Evolutionary conservation across 2,113 vertebrate genomes (phyloP).

Genomic region (Seriola dumerili): DNA sequence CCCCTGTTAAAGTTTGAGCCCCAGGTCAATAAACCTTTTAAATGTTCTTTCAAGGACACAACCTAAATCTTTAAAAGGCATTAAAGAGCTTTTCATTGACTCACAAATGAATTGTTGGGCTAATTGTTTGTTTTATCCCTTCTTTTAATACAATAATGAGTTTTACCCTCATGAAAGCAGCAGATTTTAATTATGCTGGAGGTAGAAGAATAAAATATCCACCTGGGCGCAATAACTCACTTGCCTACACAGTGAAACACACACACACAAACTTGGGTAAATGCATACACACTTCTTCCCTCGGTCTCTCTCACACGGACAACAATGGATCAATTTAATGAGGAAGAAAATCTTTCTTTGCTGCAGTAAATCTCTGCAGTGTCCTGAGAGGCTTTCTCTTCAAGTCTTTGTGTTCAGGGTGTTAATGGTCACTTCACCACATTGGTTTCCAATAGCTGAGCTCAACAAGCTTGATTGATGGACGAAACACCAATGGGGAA

Average conservation of each 20-base stretch:
- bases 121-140: slow-evolving; percentile 45
- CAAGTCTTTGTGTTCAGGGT: slow-evolving; percentile 5
- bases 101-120: slow-evolving; percentile 30
- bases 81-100: slow-evolving; percentile 36
- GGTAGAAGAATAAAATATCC: slow-evolving; percentile 35
- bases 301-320: neutral
- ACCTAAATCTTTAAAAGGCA: slow-evolving; percentile 7
- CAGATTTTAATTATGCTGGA: slow-evolving; percentile 49
- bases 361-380: slow-evolving; percentile 9
- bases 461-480: neutral
- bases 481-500: neutral
- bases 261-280: neutral
- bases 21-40: slow-evolving; percentile 28
- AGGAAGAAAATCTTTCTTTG: slow-evolving; percentile 43
- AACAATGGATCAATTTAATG: slow-evolving; percentile 36
- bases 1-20: slow-evolving; percentile 4
- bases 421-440: slow-evolving; percentile 28
- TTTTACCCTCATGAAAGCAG: slow-evolving; percentile 16
- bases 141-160: slow-evolving; percentile 31
- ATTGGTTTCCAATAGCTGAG: neutral
- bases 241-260: slow-evolving; percentile 23
- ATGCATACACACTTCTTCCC: neutral
- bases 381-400: slow-evolving; percentile 23
- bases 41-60: slow-evolving; percentile 21
- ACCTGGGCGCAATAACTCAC: slow-evolving; percentile 24